Evolutionary conservation across 2,888 invertebrate species (phyloP), one percentile per base, ranked within the genome.

Genomic region (Ichneumoninae sp.): DNA sequence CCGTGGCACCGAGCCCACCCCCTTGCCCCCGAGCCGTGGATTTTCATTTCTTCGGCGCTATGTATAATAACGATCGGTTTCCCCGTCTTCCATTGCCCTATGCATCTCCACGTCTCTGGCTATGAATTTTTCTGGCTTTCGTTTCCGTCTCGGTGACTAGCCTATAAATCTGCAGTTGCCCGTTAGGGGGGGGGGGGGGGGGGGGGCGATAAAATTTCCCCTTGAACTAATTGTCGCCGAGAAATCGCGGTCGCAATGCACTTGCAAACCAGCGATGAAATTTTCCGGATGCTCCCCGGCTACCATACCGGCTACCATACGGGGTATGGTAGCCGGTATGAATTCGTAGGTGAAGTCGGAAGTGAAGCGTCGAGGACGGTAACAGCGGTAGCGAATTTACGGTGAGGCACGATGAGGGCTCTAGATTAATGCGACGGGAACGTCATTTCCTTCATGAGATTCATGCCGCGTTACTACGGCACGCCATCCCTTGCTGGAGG

Each of bases 391-490:
- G 68, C 52, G 74, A 65, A 80, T 84, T 80, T 74, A 84, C 80
- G 77, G 84, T 66, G 65, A 47, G 50, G 47, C 40, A 44, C 68
- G 70, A 65, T 83, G 79, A 80, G 60, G 30, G 26, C 19, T 30
- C 16, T 33, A 44, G 72, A 79, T 33, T 69, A 83, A 80, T 72
- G 76, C 80, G 77, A 81, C 77, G 80, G 77, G 84, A 88, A 89
- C 85, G 87, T 88, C 87, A 87, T 89, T 89, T 88, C 84, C 86
- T 86, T 72, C 77, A 85, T 85, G 89, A 90, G 72, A 91, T 90
- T 90, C 91, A 88, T 86, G 88, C 88, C 90, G 90, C 90, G 91
- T 89, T 33, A 7, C 33, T 86, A 86, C 87, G 54, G 85, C 88
- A 40, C 36, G 26, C 47, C 66, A 33, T 60, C 30, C 52, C 22